These are phyloP conservation scores for Drosophila fuyamai DNA, from an alignment of 1,140 invertebrate species.

Conservation along the genomic window DNA sequence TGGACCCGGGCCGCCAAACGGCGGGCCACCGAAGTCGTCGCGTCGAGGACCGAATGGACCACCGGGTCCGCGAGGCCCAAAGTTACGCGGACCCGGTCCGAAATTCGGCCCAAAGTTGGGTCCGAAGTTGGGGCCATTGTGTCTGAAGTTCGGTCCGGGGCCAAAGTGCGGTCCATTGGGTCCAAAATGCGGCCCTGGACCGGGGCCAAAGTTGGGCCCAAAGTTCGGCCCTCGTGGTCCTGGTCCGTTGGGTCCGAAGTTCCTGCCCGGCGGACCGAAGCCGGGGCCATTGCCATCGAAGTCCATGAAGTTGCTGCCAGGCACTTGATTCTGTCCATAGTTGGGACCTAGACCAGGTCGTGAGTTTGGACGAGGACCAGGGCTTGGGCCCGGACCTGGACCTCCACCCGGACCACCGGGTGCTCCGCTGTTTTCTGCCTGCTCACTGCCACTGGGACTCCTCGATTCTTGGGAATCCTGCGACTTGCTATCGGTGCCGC, in stretches of 20 bases:
- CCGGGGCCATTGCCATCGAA: slow-evolving; percentile 32
- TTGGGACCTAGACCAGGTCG: slow-evolving; percentile 18
- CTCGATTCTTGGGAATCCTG: slow-evolving; percentile 5
- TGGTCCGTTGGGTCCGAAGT: slow-evolving; percentile 32
- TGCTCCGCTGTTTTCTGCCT: not conserved
- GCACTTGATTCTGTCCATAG: slow-evolving; percentile 15
- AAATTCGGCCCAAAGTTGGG: slow-evolving; percentile 43
- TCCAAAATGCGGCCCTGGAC: slow-evolving; percentile 34
- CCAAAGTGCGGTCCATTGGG: slow-evolving; percentile 19
- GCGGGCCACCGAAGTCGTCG: slow-evolving; percentile 33
- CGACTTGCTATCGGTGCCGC: slow-evolving; percentile 3
- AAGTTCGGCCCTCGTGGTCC: slow-evolving; percentile 27
- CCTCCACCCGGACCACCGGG: not conserved
- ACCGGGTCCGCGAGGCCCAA: slow-evolving; percentile 8
- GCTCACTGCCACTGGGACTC: not conserved
- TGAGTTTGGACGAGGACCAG: not conserved
- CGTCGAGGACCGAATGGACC: slow-evolving; percentile 50
- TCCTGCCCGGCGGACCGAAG: slow-evolving; percentile 12
- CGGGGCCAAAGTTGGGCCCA: slow-evolving; percentile 16
- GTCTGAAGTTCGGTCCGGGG: slow-evolving; percentile 29
- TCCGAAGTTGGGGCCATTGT: slow-evolving; percentile 23
- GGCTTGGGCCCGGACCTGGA: slow-evolving; percentile 3
- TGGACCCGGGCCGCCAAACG: slow-evolving; percentile 26
- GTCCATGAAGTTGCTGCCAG: slow-evolving; percentile 19
- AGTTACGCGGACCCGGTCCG: slow-evolving; percentile 5